Evolutionary conservation across 1,140 invertebrate genomes (phyloP), one percentile per base, ranked within the genome.

Genomic region (Bombus superbus): DNA sequence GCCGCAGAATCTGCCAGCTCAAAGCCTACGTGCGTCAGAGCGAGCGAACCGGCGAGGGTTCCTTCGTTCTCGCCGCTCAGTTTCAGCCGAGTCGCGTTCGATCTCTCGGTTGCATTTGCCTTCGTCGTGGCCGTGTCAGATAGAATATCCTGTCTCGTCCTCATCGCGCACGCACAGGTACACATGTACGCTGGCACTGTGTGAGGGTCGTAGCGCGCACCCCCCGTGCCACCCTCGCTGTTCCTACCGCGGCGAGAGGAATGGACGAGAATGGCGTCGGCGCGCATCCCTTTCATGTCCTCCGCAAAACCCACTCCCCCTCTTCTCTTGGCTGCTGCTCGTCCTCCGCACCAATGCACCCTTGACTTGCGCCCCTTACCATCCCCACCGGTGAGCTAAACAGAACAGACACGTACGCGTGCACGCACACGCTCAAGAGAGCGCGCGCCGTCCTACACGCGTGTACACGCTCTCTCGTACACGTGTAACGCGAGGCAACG

Each of bases 261-360:
- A 89, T 85, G 88, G 77, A 90, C 80, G 91, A 91, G 80, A 81
- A 82, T 90, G 91, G 91, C 89, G 87, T 91, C 91, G 86, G 87
- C 74, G 92, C 91, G 90, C 92, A 92, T 93, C 91, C 90, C 92
- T 93, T 93, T 93, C 92, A 90, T 92, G 91, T 93, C 87, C 91
- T 90, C 91, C 91, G 83, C 87, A 91, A 89, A 89, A 80, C 78
- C 85, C 90, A 81, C 64, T 62, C 59, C 88, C 89, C 84, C 89
- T 86, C 81, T 59, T 81, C 80, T 69, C 86, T 77, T 78, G 53
- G 74, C 72, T 75, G 82, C 86, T 84, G 82, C 85, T 86, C 87
- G 76, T 90, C 81, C 87, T 85, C 85, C 81, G 87, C 88, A 79
- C 83, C 86, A 88, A 73, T 86, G 89, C 86, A 88, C 86, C 89